These are phyloP conservation scores for Dione juno DNA, from an alignment of 2,888 invertebrate species.

Conservation along the genomic window DNA sequence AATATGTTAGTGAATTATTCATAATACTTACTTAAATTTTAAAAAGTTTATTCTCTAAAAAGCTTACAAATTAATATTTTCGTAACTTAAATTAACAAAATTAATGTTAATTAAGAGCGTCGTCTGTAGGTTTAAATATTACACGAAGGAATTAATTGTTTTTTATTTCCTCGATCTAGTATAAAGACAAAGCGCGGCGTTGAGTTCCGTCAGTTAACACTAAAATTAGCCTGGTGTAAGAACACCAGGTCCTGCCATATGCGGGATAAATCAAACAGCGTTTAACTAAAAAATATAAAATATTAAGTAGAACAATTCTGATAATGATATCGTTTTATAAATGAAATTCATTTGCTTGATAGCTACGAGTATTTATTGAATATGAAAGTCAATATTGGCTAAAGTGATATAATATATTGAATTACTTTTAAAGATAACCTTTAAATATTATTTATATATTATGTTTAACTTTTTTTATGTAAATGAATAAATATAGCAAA, in stretches of 20 bases:
- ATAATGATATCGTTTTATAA: background rate
- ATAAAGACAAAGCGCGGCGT: too few species aligned
- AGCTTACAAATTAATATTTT: constrained; percentile 13
- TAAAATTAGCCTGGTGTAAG: too few species aligned
- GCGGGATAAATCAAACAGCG: too few species aligned
- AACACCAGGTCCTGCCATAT: too few species aligned
- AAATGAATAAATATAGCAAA: background rate
- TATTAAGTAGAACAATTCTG: background rate
- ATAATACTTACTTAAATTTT: constrained; percentile 7
- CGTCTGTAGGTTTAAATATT: too few species aligned
- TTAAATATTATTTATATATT: too few species aligned
- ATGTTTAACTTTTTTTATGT: background rate
- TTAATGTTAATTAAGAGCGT: background rate
- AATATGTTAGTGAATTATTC: constrained; percentile 37
- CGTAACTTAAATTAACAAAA: constrained; percentile 14
- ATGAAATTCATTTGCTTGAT: background rate
- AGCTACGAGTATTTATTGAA: background rate
- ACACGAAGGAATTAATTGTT: too few species aligned
- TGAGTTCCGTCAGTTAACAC: too few species aligned
- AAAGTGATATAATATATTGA: background rate
- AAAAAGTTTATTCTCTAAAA: constrained; percentile 15
- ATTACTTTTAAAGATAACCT: too few species aligned
- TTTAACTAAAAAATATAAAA: too few species aligned
- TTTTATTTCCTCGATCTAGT: too few species aligned
- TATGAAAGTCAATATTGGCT: background rate